Conservation (phyloP, 2,888 invertebrate genomes). For the Ecdyonurus torrentis region DNA sequence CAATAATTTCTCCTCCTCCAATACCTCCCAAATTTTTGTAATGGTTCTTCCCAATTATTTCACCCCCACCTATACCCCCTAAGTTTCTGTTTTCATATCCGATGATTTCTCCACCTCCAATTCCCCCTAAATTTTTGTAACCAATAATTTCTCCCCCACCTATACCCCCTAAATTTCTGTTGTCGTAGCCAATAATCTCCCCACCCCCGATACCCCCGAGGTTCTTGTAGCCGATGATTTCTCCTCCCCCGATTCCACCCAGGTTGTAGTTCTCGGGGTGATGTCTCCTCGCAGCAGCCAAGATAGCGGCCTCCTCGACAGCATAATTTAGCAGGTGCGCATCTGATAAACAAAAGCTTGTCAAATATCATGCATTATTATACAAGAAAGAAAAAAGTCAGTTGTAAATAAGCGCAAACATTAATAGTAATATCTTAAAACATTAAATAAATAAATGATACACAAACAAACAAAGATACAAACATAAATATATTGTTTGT, state of each 20-base stretch:
- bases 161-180: neutral
- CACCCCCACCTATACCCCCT: neutral
- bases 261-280: too few species aligned
- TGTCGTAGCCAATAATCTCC: neutral
- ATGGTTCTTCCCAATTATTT: neutral
- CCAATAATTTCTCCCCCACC: neutral
- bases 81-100: neutral
- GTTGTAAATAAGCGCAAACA: too few species aligned
- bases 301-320: too few species aligned
- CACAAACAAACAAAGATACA: too few species aligned
- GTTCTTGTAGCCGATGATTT: neutral
- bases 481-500: too few species aligned
- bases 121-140: neutral
- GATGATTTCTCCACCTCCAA: neutral
- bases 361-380: too few species aligned
- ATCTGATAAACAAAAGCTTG: too few species aligned
- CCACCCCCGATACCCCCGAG: neutral
- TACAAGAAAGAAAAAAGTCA: too few species aligned
- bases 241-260: neutral
- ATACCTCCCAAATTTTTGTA: neutral
- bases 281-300: too few species aligned
- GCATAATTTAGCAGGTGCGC: too few species aligned
- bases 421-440: too few species aligned
- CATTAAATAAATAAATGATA: too few species aligned
- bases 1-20: neutral